Percentiles rank a stretch among this genome's conserved stretches.
Conservation (phyloP, 2,888 invertebrate genomes). For the Odontomyia ornata region DNA sequence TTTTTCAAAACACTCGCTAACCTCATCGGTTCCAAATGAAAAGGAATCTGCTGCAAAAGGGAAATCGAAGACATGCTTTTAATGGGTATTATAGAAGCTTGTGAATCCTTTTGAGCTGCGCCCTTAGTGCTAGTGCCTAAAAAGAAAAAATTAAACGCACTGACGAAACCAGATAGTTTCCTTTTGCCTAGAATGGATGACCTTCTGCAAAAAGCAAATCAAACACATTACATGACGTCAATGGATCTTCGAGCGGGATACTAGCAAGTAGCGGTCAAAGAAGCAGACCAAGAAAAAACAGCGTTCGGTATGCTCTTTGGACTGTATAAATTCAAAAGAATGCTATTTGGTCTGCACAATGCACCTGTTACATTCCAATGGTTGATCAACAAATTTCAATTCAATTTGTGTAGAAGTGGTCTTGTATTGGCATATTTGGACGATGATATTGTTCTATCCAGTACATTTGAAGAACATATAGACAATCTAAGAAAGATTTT, state of each 20-base stretch:
- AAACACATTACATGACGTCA: background rate
- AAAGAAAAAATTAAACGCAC: background rate
- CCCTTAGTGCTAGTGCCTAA: conserved; percentile 46
- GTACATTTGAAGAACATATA: background rate
- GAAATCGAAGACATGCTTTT: background rate
- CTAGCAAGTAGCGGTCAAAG: background rate
- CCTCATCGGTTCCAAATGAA: too few relatives aligned
- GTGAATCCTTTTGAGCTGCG: conserved; percentile 52
- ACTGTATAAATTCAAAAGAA: conserved; percentile 54
- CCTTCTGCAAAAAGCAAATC: background rate
- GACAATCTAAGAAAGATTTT: background rate
- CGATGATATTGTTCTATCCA: background rate
- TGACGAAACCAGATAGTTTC: background rate
- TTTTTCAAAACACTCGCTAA: too few relatives aligned
- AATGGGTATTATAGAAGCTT: background rate
- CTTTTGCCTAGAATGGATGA: background rate
- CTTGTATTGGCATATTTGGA: background rate
- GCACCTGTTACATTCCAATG: conserved; percentile 54
- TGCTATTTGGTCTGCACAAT: conserved; percentile 56
- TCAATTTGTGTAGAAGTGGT: background rate
- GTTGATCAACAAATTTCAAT: conserved; percentile 24
- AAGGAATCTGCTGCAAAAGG: too few relatives aligned
- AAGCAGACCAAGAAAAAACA: conserved; percentile 52
- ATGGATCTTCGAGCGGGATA: background rate
- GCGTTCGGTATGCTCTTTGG: conserved; percentile 56